Base-by-base conservation (phyloP, 2,888 invertebrate genomes). In the Parapristionchus giblindavisi region DNA sequence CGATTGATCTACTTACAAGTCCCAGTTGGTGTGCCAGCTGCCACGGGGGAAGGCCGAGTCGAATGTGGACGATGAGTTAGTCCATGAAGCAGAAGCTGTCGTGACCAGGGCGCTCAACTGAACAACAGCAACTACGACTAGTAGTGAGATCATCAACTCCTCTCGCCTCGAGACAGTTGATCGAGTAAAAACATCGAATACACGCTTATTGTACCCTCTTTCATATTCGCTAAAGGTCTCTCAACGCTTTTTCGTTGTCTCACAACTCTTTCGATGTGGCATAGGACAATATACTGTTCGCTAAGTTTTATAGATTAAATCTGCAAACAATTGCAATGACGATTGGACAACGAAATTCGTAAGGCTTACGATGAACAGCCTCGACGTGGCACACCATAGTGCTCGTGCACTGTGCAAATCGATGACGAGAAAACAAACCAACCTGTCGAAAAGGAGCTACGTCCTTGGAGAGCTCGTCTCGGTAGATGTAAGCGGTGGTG, bases 11-110 rank as follows among this genome's bases (percentile, higher is more conserved):
- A 79, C 81, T 77, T 32, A 84, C 85, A 83, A 81, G 71, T 85
- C 85, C 85, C 85, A 85, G 70, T 85, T 84, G 21, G 75, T 32
- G 63, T 85, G 84, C 80, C 88, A 89, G 76, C 82, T 85, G 11
- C 80, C 80, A 5, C 82, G 76, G 2, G 84, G 84, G 51, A 82
- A 84, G 21, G 77, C 70, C 3, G 78, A 76, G 51, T 80, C 79
- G 61, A 82, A 83, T 1, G 77, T 27, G 3, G 48, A n/a, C 3
- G 61, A 73, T 4, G 61, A 60, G 24, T 65, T 65, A n/a, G 24
- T 24, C 40, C 43, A 65, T n/a, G 65, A 65, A 36, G 8, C 29
- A 27, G 73, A 61, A 2, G 61, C 73, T 32, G 14, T n/a, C 34
- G 17, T 32, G 34, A 61, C 60, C 24, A 61, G 51, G 1, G 73